Base-by-base conservation (phyloP, 1,140 invertebrate species). In the Drosophila bocqueti region DNA sequence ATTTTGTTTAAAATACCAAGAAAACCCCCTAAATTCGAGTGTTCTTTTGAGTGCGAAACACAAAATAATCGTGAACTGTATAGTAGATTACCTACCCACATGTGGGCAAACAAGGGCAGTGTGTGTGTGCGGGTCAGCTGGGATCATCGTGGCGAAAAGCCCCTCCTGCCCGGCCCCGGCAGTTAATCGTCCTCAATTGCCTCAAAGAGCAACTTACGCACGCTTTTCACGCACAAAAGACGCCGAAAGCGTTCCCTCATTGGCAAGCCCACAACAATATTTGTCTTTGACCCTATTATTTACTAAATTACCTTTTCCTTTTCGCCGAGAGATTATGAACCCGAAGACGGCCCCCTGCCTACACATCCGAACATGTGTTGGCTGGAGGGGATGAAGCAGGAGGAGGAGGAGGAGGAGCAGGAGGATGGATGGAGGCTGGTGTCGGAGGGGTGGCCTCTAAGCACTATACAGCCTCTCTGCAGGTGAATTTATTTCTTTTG, bases 211-310 rank as follows among this genome's bases (percentile, higher is more conserved):
- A 86, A 87, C 83, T 89, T 87, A 83, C 62, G 77, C 83, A 87
- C 84, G 84, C 84, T 83, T 87, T 89, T 78, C 84, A 87, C 84
- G 83, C 83, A 89, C 80, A 83, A 74, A 78, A 71, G 68, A 86
- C 62, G 83, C 84, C 80, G 84, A 77, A 54, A 87, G 83, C 80
- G 59, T 60, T 73, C 36, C 45, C 74, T 81, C 82, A 79, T 85
- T 80, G 76, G 64, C 72, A 78, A 61, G 66, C 83, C 72, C 71
- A 81, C 83, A 74, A 77, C 68, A 87, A 87, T 87, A 87, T 87
- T 87, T 87, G 83, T 87, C 83, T 87, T 89, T 83, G 83, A 87
- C 83, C 83, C 83, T 89, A 89, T 87, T 87, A 87, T 87, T 87
- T 87, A 87, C 83, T 87, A 83, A 87, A 87, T 87, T 87, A 87